Percentiles rank a stretch among this genome's conserved stretches.
Evolutionary conservation across 2,797 vertebrate species (phyloP).

Genomic region (Lutjanus campechanus): DNA sequence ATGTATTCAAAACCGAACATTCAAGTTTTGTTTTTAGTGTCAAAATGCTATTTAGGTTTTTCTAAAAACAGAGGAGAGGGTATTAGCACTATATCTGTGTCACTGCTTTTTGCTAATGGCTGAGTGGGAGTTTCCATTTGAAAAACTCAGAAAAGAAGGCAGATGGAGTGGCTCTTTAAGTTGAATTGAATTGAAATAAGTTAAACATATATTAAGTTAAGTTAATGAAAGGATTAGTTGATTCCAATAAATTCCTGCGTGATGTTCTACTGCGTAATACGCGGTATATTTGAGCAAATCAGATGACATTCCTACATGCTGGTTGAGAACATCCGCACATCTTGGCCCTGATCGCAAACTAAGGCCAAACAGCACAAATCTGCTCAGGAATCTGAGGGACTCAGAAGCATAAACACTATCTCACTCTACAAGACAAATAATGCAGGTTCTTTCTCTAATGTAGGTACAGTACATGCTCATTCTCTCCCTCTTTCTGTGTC

Average conservation of each 20-base stretch:
- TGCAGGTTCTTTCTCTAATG: constrained; percentile 14
- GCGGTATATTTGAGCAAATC: background rate
- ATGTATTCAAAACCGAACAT: too few species aligned
- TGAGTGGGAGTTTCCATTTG: too few species aligned
- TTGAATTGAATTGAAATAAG: too few species aligned
- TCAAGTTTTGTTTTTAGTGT: too few species aligned
- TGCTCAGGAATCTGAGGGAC: constrained; percentile 27
- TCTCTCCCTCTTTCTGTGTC: constrained; percentile 42
- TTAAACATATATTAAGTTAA: too few species aligned
- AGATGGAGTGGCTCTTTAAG: too few species aligned
- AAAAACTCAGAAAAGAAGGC: too few species aligned
- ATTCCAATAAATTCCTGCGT: too few species aligned
- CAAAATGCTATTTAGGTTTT: too few species aligned
- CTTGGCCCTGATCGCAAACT: constrained; percentile 17
- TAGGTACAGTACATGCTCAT: constrained; percentile 9
- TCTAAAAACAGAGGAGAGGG: too few species aligned
- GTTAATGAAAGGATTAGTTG: background rate
- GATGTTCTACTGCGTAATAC: background rate
- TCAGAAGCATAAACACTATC: constrained; percentile 5
- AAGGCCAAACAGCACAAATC: constrained; percentile 23
- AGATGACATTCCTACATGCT: constrained; percentile 18
- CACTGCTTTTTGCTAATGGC: too few species aligned
- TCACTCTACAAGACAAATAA: background rate
- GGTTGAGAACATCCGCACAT: constrained; percentile 11
- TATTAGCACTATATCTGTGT: too few species aligned